These are phyloP conservation scores for Gallinago nigripennis DNA, from an alignment of 2,797 vertebrate species.

Conservation along the genomic window DNA sequence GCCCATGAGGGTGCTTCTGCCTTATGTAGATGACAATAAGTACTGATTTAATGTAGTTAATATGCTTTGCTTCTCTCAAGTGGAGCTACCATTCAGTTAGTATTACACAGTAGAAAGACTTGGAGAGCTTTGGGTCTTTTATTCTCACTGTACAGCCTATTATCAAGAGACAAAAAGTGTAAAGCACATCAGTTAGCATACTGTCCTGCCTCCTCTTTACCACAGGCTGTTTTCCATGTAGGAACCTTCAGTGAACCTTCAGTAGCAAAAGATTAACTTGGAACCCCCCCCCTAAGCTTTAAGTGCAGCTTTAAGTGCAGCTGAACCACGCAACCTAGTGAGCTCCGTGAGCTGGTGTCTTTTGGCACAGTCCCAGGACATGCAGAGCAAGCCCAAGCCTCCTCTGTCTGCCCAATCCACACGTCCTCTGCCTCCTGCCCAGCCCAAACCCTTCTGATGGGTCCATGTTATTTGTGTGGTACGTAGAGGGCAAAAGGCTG, in stretches of 20 bases:
- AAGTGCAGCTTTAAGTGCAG: neutral
- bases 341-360: neutral
- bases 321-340: neutral
- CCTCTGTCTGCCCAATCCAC: neutral
- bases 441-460: neutral
- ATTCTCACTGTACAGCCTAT: neutral
- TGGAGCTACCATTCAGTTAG: neutral
- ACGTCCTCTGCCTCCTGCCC: neutral
- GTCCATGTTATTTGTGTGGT: neutral
- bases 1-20: conserved; percentile 26
- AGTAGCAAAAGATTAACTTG: neutral
- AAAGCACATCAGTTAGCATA: neutral
- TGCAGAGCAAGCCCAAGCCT: neutral
- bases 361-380: neutral
- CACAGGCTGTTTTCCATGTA: neutral
- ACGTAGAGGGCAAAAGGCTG: neutral
- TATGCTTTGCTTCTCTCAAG: neutral
- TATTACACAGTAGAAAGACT: neutral
- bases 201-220: neutral
- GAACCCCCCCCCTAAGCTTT: neutral
- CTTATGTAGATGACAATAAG: conserved; percentile 31
- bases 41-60: neutral
- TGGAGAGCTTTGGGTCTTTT: neutral
- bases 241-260: neutral
- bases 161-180: neutral